These are phyloP conservation scores for Drosophila gaucha DNA, from an alignment of 2,888 invertebrate genomes.

Conservation along the genomic window DNA sequence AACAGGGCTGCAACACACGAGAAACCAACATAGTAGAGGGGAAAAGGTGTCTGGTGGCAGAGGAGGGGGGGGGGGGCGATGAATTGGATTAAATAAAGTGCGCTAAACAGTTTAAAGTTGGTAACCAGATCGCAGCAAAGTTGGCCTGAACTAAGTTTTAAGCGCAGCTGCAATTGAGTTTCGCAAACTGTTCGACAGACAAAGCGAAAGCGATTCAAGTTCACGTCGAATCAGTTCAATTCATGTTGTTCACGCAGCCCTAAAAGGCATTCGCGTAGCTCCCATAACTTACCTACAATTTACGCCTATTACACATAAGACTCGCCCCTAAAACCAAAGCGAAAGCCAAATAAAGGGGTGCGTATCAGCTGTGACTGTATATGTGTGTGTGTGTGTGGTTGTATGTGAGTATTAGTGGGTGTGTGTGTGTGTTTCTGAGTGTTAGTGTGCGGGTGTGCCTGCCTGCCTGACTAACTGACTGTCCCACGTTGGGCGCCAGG, in stretches of 20 bases:
- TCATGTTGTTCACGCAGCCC: constrained; percentile 23
- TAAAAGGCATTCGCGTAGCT: constrained; percentile 61
- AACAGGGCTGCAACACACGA: constrained; percentile 35
- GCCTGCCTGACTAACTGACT: not conserved
- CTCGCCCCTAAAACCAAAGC: constrained; percentile 18
- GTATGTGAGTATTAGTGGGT: constrained; percentile 1
- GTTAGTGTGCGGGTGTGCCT: not conserved
- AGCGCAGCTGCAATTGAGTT: constrained; percentile 19
- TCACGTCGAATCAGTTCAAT: constrained; percentile 13
- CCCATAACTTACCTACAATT: constrained; percentile 68
- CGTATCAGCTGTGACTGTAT: not conserved
- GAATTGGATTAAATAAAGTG: constrained; percentile 18
- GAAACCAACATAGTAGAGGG: not conserved
- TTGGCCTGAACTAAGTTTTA: constrained; percentile 3
- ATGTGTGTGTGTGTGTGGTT: constrained; percentile 2
- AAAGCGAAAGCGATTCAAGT: constrained; percentile 9
- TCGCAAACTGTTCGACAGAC: constrained; percentile 2
- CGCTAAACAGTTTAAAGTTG: constrained; percentile 13
- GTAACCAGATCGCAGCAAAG: constrained; percentile 8
- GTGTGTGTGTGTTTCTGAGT: too few relatives aligned
- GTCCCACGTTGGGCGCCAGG: constrained; percentile 34
- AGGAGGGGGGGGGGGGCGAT: not conserved
- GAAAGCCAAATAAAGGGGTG: constrained; percentile 11
- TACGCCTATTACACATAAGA: constrained; percentile 69
- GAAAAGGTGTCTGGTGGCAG: not conserved